Base-by-base conservation (phyloP, 2,888 invertebrate species). In the Seladonia tumulorum region DNA sequence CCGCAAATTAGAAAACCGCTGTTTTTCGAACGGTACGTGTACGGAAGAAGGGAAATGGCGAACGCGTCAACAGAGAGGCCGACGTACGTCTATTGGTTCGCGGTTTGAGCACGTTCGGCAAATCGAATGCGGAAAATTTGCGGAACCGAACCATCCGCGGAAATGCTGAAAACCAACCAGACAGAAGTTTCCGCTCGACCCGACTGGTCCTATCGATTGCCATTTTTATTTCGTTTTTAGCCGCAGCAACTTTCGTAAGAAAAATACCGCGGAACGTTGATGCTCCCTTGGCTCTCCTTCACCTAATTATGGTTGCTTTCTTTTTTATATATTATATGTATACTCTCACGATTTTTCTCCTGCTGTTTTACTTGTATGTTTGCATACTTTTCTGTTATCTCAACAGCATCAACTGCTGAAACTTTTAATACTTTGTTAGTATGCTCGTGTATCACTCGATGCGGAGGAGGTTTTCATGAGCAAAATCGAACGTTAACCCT, bases 1-100 rank as follows among this genome's bases (percentile, higher is more conserved):
- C 71, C 72, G 73, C 76, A 80, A 89, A 88, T 89, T 83, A 87
- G 80, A 84, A 86, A 82, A 74, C 85, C 81, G 25, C 81, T 25
- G 18, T 68, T 81, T 88, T 80, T 81, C 57, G 63, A 35, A 39
- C 18, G 22, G 68, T 57, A 49, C 25, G 68, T 47, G 25, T 47
- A 14, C 25, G 45, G n/a, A 12, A 16, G 42, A 12, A 16, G 57
- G 39, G n/a, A 35, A 18, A 68, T 45, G 68, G 45, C 22, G 63
- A 39, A 74, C 73, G 29, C 49, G 60, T 10, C 29, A 70, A 71
- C 60, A 60, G 71, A 42, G 22, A 35, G 14, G 2, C 39, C 35
- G 35, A 49, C 16, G 39, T 25, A 53, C 18, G 73, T 45, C 68
- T 79, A 83, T 75, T 78, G 82, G 78, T 60, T 73, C 57, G 87